Base-by-base conservation (phyloP, 1,140 invertebrate genomes). In the Pachyrhynchus sulphureomaculatus region DNA sequence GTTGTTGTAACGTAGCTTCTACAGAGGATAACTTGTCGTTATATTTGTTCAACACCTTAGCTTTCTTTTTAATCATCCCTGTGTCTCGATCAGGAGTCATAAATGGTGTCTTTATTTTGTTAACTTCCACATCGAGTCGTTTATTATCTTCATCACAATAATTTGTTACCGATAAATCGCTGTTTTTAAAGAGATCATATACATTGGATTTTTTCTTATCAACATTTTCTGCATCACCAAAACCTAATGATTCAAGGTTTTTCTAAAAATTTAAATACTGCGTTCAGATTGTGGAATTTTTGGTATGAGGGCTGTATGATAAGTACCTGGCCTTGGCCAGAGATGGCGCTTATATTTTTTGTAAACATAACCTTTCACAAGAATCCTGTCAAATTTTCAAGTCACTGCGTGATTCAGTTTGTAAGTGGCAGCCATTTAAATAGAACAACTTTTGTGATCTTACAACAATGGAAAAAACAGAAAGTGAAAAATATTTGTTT, bases 1-100 rank as follows among this genome's bases (percentile, higher is more conserved):
- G 2, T 12, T 44, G 20, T 44, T 62, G 67, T n/a, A 72, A 33
- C 8, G 51, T 39, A 8, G 52, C 59, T 60, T 69, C 65, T 18
- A 72, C 65, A 8, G 45, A 45, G 9, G 67, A 66, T 9, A 72
- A 33, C 44, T 71, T 69, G 1, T 65, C 10, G 36, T 68, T 71
- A 42, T 69, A 72, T 36, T 57, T 60, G 42, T 69, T 72, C n/a
- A 72, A 32, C 2, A 71, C 65, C 21, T 65, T 62, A 1, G 71
- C 41, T 59, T 72, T 66, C 58, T 69, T 70, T 36, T 58, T 42
- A 17, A 71, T 68, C 1, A 69, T 36, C 53, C 63, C 42, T 10
- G 63, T 41, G 59, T 71, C 69, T 47, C 64, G 42, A 4, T 62
- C 62, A 2, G 67, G 62, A 9, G 65, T 57, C 9, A 63, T 23